A percentile compares a stretch with the other conserved stretches of the same genome.
phyloP scores from a whole-genome alignment of 2,113 vertebrate genomes.

The Hippocampus abdominalis region DNA sequence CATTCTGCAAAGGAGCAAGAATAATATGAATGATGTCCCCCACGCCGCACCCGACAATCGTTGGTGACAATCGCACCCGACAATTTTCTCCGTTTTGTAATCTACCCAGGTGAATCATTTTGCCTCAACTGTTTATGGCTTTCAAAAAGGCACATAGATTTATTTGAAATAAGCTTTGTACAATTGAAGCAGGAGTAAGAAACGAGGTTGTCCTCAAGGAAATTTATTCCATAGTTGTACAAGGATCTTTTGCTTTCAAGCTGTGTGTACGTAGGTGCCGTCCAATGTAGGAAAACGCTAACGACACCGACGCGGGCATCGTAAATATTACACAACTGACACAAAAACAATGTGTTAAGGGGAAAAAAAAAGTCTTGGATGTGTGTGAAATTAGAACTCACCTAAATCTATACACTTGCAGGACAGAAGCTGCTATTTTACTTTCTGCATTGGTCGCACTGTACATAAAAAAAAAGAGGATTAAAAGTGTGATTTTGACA shows the following conservation, averaged over 20 bases:
- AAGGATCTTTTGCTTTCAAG: constrained; percentile 38
- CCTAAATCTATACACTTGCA: constrained; percentile 7
- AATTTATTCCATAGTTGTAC: constrained; percentile 62
- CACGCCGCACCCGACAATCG: no score
- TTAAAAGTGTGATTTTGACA: not conserved
- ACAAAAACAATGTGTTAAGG: not conserved
- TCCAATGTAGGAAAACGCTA: constrained; percentile 11
- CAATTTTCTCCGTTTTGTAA: no score
- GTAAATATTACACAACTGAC: constrained; percentile 30
- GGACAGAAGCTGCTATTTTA: constrained; percentile 4
- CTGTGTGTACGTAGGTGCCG: constrained; percentile 28
- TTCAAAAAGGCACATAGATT: no score
- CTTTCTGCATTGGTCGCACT: not conserved
- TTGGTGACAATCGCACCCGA: no score
- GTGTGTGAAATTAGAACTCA: constrained; percentile 1
- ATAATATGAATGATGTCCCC: no score
- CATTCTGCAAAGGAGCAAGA: no score
- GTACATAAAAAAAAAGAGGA: constrained; percentile 1
- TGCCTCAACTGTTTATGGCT: no score
- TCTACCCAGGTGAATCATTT: no score
- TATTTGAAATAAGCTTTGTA: no score
- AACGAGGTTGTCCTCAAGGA: constrained; percentile 19
- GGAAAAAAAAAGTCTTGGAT: not conserved
- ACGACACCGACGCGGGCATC: constrained; percentile 24
- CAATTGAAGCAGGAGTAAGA: no score